A percentile compares a stretch with the other conserved stretches of the same genome.
These are phyloP conservation scores for Misgurnus anguillicaudatus DNA, from an alignment of 2,113 vertebrate species.

Conservation along the genomic window DNA sequence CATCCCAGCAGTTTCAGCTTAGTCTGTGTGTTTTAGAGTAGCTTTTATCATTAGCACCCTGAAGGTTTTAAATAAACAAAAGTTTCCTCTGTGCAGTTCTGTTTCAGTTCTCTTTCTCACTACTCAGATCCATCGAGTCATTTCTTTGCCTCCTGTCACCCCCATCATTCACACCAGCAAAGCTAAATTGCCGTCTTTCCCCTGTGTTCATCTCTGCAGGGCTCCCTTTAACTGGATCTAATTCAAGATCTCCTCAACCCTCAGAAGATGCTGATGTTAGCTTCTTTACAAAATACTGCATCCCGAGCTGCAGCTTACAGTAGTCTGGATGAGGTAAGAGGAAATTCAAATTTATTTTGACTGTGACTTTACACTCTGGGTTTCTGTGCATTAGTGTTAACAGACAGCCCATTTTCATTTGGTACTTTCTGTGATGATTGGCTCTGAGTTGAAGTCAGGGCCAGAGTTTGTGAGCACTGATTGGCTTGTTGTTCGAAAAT, in stretches of 20 bases:
- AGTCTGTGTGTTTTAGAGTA: not conserved
- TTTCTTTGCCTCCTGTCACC: constrained; percentile 61
- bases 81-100: constrained; percentile 19
- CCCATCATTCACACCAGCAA: constrained; percentile 20
- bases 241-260: not conserved
- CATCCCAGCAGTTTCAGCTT: too few relatives aligned
- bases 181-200: constrained; percentile 15
- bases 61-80: constrained; percentile 4
- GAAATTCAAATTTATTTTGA: constrained; percentile 11
- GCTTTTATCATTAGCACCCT: not conserved
- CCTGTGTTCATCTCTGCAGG: not conserved
- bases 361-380: constrained; percentile 40
- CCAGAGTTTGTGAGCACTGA: constrained; percentile 16
- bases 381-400: not conserved
- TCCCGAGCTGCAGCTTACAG: constrained; percentile 2
- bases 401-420: constrained; percentile 5
- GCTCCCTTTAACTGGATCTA: not conserved
- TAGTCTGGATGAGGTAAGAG: constrained; percentile 65
- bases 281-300: not conserved
- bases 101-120: constrained; percentile 66
- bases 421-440: constrained; percentile 51
- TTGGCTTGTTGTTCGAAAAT: constrained; percentile 35
- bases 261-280: not conserved
- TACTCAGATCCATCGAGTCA: constrained; percentile 59
- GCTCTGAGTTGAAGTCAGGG: constrained; percentile 29